These are phyloP conservation scores for Macaca fascicularis DNA, from an alignment of 2,113 vertebrate genomes.

Conservation along the genomic window DNA sequence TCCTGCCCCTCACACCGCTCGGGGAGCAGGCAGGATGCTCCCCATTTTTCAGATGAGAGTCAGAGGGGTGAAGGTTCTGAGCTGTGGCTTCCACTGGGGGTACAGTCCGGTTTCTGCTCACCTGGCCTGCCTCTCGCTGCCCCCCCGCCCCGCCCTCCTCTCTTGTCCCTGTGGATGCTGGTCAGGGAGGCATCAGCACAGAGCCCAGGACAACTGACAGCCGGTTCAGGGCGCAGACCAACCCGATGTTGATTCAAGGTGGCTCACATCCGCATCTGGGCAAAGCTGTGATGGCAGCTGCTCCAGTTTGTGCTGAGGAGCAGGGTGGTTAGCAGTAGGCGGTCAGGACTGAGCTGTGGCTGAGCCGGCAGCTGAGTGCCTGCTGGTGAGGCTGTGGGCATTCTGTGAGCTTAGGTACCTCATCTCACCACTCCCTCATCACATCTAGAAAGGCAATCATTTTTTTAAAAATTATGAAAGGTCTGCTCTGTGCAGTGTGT, in stretches of 20 bases:
- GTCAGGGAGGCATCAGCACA: too few species aligned
- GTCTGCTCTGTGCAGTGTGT: background rate
- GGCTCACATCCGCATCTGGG: background rate
- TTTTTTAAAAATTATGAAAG: accelerated
- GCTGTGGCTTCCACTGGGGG: accelerated
- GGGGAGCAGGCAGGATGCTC: background rate
- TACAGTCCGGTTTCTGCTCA: background rate
- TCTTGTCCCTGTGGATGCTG: background rate
- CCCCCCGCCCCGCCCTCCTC: accelerated
- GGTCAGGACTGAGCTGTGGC: background rate
- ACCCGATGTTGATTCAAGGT: accelerated
- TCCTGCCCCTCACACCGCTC: background rate
- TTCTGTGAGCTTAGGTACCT: background rate
- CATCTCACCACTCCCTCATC: too few species aligned
- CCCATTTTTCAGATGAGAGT: background rate
- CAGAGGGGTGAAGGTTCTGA: too few species aligned
- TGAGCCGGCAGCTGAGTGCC: too few species aligned
- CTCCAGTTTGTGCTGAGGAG: accelerated
- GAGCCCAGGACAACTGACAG: background rate
- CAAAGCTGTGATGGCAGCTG: background rate
- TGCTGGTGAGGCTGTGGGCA: background rate
- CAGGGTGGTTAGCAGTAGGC: background rate
- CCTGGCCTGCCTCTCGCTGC: background rate
- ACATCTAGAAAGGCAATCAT: background rate
- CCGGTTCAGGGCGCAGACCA: background rate